phyloP scores from a whole-genome alignment of 2,888 invertebrate genomes.

The Hypsopygia costalis region DNA sequence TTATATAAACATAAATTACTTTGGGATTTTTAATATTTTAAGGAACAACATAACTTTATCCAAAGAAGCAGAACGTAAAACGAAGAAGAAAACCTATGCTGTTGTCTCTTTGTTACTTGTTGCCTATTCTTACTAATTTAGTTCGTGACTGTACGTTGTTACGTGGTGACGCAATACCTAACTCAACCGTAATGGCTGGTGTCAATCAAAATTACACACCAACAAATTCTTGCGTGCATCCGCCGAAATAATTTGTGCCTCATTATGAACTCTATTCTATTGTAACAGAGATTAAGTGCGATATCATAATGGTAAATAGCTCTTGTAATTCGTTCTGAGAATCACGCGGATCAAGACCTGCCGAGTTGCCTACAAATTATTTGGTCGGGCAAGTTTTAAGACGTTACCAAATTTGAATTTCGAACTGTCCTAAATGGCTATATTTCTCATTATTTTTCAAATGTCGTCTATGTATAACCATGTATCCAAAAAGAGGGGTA shows the following conservation, averaged over 20 bases:
- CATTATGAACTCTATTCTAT: conserved; percentile 40
- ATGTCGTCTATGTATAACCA: no score
- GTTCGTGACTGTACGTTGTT: conserved; percentile 46
- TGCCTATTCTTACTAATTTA: conserved; percentile 12
- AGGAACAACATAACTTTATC: no score
- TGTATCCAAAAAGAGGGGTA: no score
- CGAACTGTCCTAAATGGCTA: neutral
- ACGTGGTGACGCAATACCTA: conserved; percentile 72
- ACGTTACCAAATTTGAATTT: conserved; percentile 15
- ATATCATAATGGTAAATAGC: conserved; percentile 27
- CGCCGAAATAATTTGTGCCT: conserved; percentile 34
- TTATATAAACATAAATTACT: no score
- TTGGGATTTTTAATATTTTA: no score
- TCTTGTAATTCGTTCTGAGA: conserved; percentile 54
- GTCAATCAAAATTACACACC: conserved; percentile 78
- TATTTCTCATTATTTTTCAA: no score
- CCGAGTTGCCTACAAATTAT: conserved; percentile 43
- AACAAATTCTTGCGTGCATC: conserved; percentile 56
- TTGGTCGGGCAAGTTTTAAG: conserved; percentile 14
- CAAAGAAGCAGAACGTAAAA: no score
- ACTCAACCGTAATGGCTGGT: conserved; percentile 74
- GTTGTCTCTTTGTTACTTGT: no score
- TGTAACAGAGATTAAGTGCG: conserved; percentile 20
- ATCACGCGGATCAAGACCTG: conserved; percentile 53
- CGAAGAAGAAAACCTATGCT: no score